phyloP scores from a whole-genome alignment of 1,140 invertebrate genomes.

The Trissolcus basalis region DNA sequence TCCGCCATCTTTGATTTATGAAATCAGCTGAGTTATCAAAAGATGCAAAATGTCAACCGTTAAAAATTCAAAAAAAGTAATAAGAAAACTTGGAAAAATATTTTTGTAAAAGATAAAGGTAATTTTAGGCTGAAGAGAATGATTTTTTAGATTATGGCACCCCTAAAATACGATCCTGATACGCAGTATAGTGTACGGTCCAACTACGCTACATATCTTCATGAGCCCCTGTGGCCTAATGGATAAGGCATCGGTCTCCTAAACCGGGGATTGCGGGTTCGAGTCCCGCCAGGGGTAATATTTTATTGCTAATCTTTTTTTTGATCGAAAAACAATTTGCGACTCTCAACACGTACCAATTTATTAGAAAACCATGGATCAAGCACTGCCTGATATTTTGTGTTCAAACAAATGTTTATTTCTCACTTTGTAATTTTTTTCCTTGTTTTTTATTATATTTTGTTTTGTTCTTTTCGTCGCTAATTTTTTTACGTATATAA shows the following conservation, averaged over 20 bases:
- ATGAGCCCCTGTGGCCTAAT: conserved; percentile 75
- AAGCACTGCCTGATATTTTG: too few species aligned
- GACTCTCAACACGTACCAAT: too few species aligned
- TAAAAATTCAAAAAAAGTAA: not conserved
- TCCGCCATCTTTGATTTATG: conserved; percentile 11
- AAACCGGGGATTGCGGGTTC: conserved; percentile 77
- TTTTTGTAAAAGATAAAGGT: too few species aligned
- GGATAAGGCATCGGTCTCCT: conserved; percentile 77
- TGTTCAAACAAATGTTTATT: not conserved
- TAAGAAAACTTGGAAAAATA: too few species aligned
- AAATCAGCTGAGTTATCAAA: conserved; percentile 5
- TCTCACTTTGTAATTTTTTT: conserved; percentile 3
- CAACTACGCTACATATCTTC: not conserved
- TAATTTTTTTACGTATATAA: conserved; percentile 32
- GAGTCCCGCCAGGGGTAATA: conserved; percentile 75
- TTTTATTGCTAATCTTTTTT: conserved; percentile 16
- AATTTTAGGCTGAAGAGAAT: not conserved
- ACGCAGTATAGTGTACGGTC: conserved; percentile 14
- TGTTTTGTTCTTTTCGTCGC: conserved; percentile 10
- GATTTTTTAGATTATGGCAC: not conserved
- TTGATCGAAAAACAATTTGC: not conserved
- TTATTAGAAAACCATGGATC: too few species aligned
- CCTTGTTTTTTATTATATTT: conserved; percentile 30
- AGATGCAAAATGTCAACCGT: not conserved
- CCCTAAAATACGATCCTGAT: conserved; percentile 17